Evolutionary conservation across 2,797 vertebrate genomes (phyloP).

Genomic region (Gymnocypris eckloni): DNA sequence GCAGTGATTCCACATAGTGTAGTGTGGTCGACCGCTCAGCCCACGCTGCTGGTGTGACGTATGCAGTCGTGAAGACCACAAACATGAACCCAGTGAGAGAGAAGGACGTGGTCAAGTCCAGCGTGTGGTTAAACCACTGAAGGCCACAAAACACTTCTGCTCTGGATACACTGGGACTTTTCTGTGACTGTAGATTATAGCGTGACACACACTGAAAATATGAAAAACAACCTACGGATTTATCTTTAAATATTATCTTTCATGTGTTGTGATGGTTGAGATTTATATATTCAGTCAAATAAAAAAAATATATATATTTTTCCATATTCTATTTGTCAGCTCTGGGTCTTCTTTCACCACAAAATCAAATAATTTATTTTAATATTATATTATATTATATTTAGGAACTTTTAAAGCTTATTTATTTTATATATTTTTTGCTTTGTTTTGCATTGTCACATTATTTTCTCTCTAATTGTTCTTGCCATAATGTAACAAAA

Average conservation of each 20-base stretch:
- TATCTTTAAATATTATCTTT: no score
- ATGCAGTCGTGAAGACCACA: slow-evolving; percentile 12
- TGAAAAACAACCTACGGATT: slow-evolving; percentile 3
- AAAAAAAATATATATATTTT: no score
- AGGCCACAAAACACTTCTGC: not conserved
- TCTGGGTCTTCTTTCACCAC: no score
- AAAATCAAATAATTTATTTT: no score
- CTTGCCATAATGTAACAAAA: not conserved
- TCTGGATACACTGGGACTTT: not conserved
- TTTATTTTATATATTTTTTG: no score
- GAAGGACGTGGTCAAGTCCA: not conserved
- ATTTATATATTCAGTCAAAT: no score
- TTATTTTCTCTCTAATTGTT: not conserved
- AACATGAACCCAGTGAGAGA: no score
- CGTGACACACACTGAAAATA: not conserved
- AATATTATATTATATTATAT: no score
- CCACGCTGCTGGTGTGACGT: slow-evolving; percentile 33
- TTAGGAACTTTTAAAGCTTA: not conserved
- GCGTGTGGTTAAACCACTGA: slow-evolving; percentile 26
- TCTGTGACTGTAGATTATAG: not conserved
- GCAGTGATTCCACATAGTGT: slow-evolving; percentile 11
- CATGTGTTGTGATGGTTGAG: no score
- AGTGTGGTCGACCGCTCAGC: slow-evolving; percentile 28
- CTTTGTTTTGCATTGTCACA: no score
- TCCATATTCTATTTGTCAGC: no score